Evolutionary conservation across 2,888 invertebrate genomes (phyloP).

Genomic region (Volucella bombylans): DNA sequence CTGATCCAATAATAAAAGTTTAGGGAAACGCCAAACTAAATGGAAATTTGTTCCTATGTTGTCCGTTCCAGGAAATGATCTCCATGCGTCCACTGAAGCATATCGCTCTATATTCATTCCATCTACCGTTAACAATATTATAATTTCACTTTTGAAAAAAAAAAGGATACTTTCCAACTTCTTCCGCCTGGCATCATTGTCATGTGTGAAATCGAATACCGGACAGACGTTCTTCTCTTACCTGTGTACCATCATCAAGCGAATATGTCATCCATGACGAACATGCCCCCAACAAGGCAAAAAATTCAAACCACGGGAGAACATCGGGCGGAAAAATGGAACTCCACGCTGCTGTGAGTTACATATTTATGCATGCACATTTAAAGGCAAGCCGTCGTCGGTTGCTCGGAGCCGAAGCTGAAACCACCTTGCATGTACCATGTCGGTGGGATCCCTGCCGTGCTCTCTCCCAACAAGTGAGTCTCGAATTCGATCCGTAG

Average conservation of each 20-base stretch:
- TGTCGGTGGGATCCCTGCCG: conserved; percentile 6
- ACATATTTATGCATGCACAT: conserved; percentile 39
- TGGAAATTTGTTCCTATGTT: conserved; percentile 23
- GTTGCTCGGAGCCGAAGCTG: not conserved
- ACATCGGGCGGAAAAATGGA: conserved; percentile 21
- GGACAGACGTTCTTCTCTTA: conserved; percentile 19
- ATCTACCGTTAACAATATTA: conserved; percentile 31
- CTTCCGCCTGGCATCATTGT: not conserved
- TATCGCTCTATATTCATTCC: not conserved
- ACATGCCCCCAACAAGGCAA: not conserved
- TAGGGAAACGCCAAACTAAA: conserved; percentile 41
- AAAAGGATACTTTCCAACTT: conserved; percentile 8
- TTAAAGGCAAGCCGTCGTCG: conserved; percentile 20
- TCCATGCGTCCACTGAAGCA: conserved; percentile 5
- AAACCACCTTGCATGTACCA: not conserved
- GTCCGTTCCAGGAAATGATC: not conserved
- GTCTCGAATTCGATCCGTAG: no score
- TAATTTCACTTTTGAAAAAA: conserved; percentile 23
- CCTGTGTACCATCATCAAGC: conserved; percentile 17
- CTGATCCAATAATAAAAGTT: conserved; percentile 51
- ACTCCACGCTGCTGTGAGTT: not conserved
- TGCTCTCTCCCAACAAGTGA: not conserved
- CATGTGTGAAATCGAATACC: conserved; percentile 12
- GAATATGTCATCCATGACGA: conserved; percentile 39
- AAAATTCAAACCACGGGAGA: conserved; percentile 16